phyloP scores from a whole-genome alignment of 1,140 invertebrate species.

The Potamilus streckersoni region DNA sequence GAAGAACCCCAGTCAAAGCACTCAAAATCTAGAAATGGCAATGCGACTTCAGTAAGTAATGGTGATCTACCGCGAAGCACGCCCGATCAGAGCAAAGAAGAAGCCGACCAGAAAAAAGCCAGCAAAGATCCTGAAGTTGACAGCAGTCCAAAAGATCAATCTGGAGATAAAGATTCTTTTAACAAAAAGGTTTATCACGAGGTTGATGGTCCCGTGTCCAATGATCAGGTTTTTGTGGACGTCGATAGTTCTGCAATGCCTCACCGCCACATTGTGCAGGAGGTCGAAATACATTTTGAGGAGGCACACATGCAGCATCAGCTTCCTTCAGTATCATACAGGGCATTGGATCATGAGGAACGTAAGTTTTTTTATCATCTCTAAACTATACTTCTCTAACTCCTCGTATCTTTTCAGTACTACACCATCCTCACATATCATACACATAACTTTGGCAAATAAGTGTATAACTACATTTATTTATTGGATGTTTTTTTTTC shows the following conservation, averaged over 20 bases:
- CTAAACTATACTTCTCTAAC: not conserved
- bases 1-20: too few species aligned
- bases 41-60: too few species aligned
- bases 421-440: not conserved
- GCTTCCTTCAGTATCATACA: slow-evolving; percentile 15
- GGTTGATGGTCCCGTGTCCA: not conserved
- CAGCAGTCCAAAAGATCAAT: not conserved
- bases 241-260: slow-evolving; percentile 20
- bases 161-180: not conserved
- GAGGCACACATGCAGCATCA: slow-evolving; percentile 15
- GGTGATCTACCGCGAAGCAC: too few species aligned
- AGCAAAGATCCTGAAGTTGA: not conserved
- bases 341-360: not conserved
- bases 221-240: slow-evolving; percentile 21
- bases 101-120: not conserved
- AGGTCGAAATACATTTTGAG: slow-evolving; percentile 24
- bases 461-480: not conserved
- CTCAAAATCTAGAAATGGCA: too few species aligned
- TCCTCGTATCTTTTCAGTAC: not conserved
- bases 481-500: not conserved
- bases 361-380: not conserved
- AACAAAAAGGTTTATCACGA: not conserved
- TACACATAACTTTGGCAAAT: not conserved
- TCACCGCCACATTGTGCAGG: not conserved
- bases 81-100: not conserved